Base-by-base conservation (phyloP, 2,113 vertebrate genomes). In the Myrmophylax atrothorax region DNA sequence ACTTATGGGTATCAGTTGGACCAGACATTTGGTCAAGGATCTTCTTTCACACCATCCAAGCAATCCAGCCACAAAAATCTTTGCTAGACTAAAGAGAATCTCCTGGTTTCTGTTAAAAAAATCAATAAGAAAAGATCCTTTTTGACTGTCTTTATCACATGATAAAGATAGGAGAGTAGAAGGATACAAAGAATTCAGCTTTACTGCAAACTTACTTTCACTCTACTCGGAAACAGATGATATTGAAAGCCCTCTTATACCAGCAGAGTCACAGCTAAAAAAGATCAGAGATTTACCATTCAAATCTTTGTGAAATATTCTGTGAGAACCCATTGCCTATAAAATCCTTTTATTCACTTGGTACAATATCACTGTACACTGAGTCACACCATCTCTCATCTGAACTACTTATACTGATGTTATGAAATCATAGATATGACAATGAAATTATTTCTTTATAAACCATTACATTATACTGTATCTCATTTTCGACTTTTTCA, bases 131-230 rank as follows among this genome's bases (percentile, higher is more conserved):
- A 6, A 75, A 55, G 19, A 59, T 25, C 23, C 6, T 64, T 92
- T 66, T 66, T 62, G 3, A 38, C 29, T 47, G 14, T 35, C 2
- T 72, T 72, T 60, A 18, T 64, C 18, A 14, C 18, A 14, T 0
- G 0, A n/a, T 49, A 60, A 59, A 56, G 25, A 42, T 11, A 72
- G 0, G 0, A 69, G 19, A 74, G 52, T 10, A 64, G 20, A 78
- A 82, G 31, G 7, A 62, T 29, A 29, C 13, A 17, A 75, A 74
- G 31, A 75, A 52, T 53, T 70, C 12, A 50, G 9, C 18, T 52
- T 87, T 74, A 60, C 15, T 52, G 22, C 6, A 70, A n/a, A 26
- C 9, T 7, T 60, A 3, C 19, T 66, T 76, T 63, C 18, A 37
- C 3, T 87, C 6, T 72, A 3, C 17, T 79, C 46, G 18, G 18